A percentile compares a stretch with the other conserved stretches of the same genome.
Conservation (phyloP, 2,797 vertebrate species). For the Neopelma chrysocephalum region DNA sequence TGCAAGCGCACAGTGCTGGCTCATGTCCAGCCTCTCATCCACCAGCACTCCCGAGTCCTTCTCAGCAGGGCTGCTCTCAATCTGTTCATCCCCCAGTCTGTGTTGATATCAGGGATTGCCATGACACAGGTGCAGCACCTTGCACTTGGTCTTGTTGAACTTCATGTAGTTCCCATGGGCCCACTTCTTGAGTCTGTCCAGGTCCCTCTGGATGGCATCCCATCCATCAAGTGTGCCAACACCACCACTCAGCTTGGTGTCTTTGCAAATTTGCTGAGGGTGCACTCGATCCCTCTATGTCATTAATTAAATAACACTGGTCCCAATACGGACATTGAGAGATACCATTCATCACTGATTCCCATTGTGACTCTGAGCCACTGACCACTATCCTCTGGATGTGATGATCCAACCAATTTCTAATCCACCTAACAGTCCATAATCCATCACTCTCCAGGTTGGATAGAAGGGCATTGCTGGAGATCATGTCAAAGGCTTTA, state of each 20-base stretch:
- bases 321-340: not conserved
- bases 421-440: not conserved
- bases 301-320: not conserved
- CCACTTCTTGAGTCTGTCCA: not conserved
- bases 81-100: not conserved
- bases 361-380: not conserved
- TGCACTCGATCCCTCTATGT: not conserved
- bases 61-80: not conserved
- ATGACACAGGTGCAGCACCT: not conserved
- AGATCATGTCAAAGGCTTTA: not conserved
- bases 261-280: not conserved
- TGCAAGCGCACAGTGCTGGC: not conserved
- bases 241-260: not conserved
- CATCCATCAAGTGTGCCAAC: not conserved
- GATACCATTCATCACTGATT: not conserved
- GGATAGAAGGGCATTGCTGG: not conserved
- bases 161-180: not conserved
- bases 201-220: not conserved
- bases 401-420: not conserved
- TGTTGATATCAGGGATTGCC: not conserved
- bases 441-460: not conserved
- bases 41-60: not conserved
- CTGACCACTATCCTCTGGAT: not conserved
- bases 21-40: not conserved
- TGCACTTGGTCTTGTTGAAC: not conserved